These are phyloP conservation scores for Vulpes lagopus DNA, from an alignment of 2,113 vertebrate species.

Conservation along the genomic window DNA sequence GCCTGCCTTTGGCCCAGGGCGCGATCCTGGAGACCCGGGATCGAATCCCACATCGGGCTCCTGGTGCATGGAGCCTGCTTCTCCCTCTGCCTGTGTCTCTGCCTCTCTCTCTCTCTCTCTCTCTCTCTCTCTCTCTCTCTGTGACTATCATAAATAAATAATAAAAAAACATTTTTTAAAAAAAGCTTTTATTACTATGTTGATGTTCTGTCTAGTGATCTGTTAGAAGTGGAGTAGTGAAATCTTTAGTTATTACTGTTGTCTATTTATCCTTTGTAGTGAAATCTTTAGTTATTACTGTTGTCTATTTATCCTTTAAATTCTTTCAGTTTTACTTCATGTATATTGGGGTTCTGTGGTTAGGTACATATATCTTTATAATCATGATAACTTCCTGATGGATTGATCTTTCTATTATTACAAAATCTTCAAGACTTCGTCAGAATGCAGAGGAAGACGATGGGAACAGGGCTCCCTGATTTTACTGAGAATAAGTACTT, in stretches of 20 bases:
- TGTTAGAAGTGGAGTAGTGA: not conserved
- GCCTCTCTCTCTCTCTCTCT: too few species aligned
- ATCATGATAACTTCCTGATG: not conserved
- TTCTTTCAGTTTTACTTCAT: not conserved
- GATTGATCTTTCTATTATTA: not conserved
- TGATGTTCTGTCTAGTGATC: not conserved
- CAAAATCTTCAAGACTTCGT: not conserved
- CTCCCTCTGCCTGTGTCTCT: too few species aligned
- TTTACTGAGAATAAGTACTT: not conserved
- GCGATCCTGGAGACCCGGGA: too few species aligned
- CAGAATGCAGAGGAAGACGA: not conserved
- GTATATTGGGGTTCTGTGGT: not conserved
- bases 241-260: not conserved
- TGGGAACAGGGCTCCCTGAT: not conserved
- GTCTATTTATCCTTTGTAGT: not conserved
- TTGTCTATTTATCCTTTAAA: not conserved
- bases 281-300: not conserved
- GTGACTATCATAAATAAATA: too few species aligned
- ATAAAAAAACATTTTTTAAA: too few species aligned
- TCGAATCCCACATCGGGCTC: too few species aligned
- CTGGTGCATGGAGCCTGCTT: too few species aligned
- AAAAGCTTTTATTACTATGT: not conserved
- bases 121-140: too few species aligned
- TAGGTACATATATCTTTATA: not conserved
- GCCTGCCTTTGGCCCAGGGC: too few species aligned